These are phyloP conservation scores for Drosophila gunungcola DNA, from an alignment of 1,140 invertebrate species.

Conservation along the genomic window DNA sequence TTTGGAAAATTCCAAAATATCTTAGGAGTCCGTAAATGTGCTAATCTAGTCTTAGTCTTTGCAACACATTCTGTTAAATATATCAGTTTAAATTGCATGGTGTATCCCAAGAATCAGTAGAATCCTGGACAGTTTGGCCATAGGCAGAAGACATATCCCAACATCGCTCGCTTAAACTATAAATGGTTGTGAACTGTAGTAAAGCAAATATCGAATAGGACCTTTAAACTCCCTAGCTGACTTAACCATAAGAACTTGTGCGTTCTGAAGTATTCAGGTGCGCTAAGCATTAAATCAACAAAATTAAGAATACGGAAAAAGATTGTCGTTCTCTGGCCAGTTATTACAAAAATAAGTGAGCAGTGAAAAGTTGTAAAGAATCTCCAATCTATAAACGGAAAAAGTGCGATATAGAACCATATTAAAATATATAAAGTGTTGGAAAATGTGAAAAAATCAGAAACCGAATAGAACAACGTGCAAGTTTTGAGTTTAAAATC, in stretches of 20 bases:
- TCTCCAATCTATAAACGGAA: conserved; percentile 6
- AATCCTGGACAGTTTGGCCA: conserved; percentile 3
- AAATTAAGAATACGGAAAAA: neutral
- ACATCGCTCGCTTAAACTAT: conserved; percentile 82
- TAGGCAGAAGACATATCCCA: conserved; percentile 37
- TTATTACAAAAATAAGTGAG: conserved; percentile 12
- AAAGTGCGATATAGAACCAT: conserved; percentile 11
- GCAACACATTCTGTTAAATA: conserved; percentile 26
- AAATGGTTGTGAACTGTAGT: conserved; percentile 78
- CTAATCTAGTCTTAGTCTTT: conserved; percentile 19
- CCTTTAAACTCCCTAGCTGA: neutral
- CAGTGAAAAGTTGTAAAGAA: conserved; percentile 14
- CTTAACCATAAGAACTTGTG: conserved; percentile 3
- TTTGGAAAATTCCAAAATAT: neutral
- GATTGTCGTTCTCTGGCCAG: conserved; percentile 1
- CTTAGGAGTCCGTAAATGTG: conserved; percentile 6
- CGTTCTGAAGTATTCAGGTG: conserved; percentile 15
- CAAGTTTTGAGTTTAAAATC: neutral
- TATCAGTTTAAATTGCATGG: conserved; percentile 53
- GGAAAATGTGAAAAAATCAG: conserved; percentile 26
- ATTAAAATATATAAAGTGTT: conserved; percentile 6
- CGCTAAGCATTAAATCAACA: conserved; percentile 6
- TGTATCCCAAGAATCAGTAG: conserved; percentile 1
- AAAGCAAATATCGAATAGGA: conserved; percentile 1
- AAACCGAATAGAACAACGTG: neutral